phyloP scores from a whole-genome alignment of 1,140 invertebrate genomes.

The Lamellibrachia luymesi region DNA sequence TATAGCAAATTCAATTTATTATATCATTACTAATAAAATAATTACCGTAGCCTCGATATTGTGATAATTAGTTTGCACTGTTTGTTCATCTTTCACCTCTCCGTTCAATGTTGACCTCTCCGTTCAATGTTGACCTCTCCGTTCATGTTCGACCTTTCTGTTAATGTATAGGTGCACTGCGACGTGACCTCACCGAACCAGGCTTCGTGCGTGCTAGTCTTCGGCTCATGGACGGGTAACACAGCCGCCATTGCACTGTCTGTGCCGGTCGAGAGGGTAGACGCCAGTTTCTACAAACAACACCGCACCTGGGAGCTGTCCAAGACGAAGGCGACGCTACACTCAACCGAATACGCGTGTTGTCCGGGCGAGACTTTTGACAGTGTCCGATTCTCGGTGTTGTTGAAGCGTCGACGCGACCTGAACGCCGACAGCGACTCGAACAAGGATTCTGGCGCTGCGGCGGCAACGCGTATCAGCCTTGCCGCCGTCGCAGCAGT shows the following conservation, averaged over 20 bases:
- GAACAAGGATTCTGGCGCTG: neutral
- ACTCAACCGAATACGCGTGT: neutral
- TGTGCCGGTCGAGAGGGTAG: neutral
- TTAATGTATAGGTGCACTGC: neutral
- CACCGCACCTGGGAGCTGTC: neutral
- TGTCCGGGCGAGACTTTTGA: neutral
- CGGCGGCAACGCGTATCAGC: no score
- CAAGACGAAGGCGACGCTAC: neutral
- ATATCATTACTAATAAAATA: no score
- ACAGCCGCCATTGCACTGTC: neutral
- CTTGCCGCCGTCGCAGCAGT: neutral
- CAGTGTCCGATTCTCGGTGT: neutral
- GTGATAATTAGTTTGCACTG: no score
- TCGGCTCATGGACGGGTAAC: neutral
- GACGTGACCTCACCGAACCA: neutral
- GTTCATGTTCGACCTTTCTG: no score
- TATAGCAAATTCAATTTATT: no score
- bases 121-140: no score
- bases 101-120: no score
- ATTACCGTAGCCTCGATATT: no score
- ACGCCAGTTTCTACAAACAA: neutral
- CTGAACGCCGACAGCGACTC: neutral
- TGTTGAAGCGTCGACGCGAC: neutral
- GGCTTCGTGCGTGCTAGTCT: neutral
- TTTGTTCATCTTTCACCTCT: no score